A percentile compares a stretch with the other conserved stretches of the same genome.
phyloP scores from a whole-genome alignment of 1,140 invertebrate species.

The Achatina immaculata region DNA sequence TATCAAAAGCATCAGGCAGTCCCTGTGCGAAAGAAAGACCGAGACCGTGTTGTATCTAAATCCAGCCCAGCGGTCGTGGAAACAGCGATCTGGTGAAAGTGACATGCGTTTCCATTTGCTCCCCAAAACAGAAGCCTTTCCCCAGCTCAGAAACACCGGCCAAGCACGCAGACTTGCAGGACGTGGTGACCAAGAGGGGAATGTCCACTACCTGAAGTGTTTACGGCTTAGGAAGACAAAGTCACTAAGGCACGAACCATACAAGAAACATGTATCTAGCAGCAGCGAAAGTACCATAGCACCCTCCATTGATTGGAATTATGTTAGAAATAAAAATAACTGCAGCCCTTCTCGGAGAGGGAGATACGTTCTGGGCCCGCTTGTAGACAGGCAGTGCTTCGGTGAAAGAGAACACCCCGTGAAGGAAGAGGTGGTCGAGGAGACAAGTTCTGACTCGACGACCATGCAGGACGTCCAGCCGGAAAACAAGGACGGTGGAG shows the following conservation, averaged over 20 bases:
- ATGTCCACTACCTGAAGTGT: background rate
- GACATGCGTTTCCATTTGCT: too few species aligned
- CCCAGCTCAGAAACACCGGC: background rate
- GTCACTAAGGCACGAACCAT: conserved; percentile 4
- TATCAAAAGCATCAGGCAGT: too few species aligned
- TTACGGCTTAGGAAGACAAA: background rate
- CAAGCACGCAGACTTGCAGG: too few species aligned
- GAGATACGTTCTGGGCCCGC: background rate
- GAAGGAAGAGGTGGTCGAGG: background rate
- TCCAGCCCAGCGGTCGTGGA: too few species aligned
- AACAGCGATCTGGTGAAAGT: too few species aligned
- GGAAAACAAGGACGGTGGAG: too few species aligned
- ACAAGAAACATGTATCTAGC: background rate
- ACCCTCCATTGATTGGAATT: background rate
- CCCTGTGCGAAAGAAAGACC: too few species aligned
- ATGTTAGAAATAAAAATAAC: conserved; percentile 10
- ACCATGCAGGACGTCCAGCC: background rate
- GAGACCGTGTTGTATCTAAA: too few species aligned
- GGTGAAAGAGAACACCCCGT: background rate
- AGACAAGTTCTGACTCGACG: background rate
- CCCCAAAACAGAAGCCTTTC: background rate
- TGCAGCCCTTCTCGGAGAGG: conserved; percentile 18
- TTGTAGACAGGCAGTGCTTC: background rate
- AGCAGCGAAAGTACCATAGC: conserved; percentile 2
- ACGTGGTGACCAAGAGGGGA: background rate